phyloP scores from a whole-genome alignment of 2,797 vertebrate genomes.

The Pachyuromys duprasi region DNA sequence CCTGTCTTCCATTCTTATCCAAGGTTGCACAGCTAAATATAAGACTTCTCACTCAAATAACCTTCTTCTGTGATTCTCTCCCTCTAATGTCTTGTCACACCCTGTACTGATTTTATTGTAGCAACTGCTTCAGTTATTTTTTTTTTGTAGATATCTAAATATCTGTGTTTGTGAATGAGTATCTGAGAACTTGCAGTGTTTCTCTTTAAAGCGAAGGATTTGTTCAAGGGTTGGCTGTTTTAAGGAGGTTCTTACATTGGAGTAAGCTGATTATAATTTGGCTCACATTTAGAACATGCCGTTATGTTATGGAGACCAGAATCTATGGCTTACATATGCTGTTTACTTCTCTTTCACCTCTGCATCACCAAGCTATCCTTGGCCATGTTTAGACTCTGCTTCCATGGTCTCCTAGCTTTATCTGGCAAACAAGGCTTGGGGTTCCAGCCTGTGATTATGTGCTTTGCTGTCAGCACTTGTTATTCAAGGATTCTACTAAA shows the following conservation, averaged over 20 bases:
- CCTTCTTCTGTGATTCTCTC: not conserved
- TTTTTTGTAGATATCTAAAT: not conserved
- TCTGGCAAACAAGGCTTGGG: not conserved
- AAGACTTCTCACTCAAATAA: not conserved
- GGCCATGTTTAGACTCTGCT: not conserved
- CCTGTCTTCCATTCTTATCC: not conserved
- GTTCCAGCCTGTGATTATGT: accelerated
- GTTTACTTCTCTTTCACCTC: too few species aligned
- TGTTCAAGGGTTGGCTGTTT: not conserved
- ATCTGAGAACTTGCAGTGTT: not conserved
- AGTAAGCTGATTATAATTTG: not conserved
- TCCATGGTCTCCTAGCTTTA: not conserved
- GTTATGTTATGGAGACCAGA: not conserved
- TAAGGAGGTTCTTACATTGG: not conserved
- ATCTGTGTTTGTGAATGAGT: not conserved
- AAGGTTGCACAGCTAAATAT: not conserved
- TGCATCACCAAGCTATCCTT: not conserved
- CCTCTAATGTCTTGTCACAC: not conserved
- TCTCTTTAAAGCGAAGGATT: not conserved
- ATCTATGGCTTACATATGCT: too few species aligned
- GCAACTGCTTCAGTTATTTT: not conserved
- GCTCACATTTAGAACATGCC: not conserved
- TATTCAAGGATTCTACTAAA: not conserved
- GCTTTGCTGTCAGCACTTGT: not conserved
- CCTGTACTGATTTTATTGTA: not conserved